Conservation (phyloP, 92 coral and sea anemone genomes). For the Palythoa grandiflora region DNA sequence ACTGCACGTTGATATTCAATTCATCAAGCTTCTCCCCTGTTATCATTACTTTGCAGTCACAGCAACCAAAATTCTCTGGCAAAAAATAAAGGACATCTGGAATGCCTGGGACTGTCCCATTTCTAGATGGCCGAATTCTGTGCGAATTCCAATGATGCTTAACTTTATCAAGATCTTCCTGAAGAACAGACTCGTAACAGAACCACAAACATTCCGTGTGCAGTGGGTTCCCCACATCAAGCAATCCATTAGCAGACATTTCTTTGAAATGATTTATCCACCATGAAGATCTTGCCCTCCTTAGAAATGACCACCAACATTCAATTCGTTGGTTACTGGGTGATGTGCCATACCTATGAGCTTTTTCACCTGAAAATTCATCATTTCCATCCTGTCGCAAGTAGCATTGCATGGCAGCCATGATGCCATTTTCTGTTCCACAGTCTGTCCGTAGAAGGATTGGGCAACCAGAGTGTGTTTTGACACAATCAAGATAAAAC, state of each 20-base stretch:
- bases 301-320: conserved; percentile 62
- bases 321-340: conserved; percentile 69
- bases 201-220: conserved; percentile 40
- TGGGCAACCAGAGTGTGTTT: conserved; percentile 62
- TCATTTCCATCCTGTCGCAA: conserved; percentile 59
- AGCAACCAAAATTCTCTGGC: conserved; percentile 67
- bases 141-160: conserved; percentile 66
- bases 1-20: conserved; percentile 52
- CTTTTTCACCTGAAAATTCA: conserved; percentile 58
- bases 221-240: conserved; percentile 53
- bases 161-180: conserved; percentile 53
- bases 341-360: conserved; percentile 60
- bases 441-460: conserved; percentile 62
- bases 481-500: conserved; percentile 58
- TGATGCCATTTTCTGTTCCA: conserved; percentile 61
- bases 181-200: neutral
- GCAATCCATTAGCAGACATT: conserved; percentile 56
- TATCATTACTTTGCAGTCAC: conserved; percentile 50
- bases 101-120: neutral
- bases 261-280: conserved; percentile 68
- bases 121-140: conserved; percentile 58
- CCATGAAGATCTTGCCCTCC: conserved; percentile 58
- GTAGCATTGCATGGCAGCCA: conserved; percentile 63
- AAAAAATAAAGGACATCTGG: conserved; percentile 62
- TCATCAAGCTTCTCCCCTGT: conserved; percentile 44